A percentile compares a stretch with the other conserved stretches of the same genome.
Evolutionary conservation across 2,888 invertebrate species (phyloP).

Genomic region (Amphipyra berbera): DNA sequence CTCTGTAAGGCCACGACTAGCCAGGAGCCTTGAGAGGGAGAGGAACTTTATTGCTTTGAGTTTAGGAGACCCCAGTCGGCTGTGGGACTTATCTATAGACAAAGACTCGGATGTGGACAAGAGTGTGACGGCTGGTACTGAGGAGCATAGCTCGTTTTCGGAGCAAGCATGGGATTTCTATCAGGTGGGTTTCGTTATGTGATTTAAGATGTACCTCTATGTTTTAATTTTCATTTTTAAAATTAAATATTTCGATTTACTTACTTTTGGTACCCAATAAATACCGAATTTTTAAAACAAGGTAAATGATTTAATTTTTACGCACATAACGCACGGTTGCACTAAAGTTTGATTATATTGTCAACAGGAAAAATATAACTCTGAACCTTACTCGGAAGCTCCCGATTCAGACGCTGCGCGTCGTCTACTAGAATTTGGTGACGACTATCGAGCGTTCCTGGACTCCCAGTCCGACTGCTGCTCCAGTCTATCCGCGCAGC

Average conservation of each 20-base stretch:
- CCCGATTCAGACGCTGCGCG: constrained; percentile 96
- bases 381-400: constrained; percentile 96
- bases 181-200: constrained; percentile 90
- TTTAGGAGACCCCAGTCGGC: constrained; percentile 82
- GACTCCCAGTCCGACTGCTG: constrained; percentile 97
- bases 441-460: constrained; percentile 96
- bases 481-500: constrained; percentile 93
- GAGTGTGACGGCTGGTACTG: constrained; percentile 91
- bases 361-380: constrained; percentile 96
- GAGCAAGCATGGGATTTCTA: constrained; percentile 99
- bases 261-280: too few relatives aligned
- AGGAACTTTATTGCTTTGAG: constrained; percentile 80
- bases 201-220: not conserved
- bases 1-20: constrained; percentile 79
- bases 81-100: constrained; percentile 84
- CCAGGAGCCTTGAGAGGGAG: constrained; percentile 80
- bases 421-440: constrained; percentile 95
- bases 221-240: not conserved
- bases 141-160: constrained; percentile 95
- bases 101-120: constrained; percentile 88
- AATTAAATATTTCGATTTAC: too few relatives aligned
- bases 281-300: too few relatives aligned
- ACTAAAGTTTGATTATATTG: constrained; percentile 45
- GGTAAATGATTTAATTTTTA: too few relatives aligned
- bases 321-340: too few relatives aligned